Evolutionary conservation across 2,113 vertebrate species (phyloP).

Genomic region (Egretta garzetta): DNA sequence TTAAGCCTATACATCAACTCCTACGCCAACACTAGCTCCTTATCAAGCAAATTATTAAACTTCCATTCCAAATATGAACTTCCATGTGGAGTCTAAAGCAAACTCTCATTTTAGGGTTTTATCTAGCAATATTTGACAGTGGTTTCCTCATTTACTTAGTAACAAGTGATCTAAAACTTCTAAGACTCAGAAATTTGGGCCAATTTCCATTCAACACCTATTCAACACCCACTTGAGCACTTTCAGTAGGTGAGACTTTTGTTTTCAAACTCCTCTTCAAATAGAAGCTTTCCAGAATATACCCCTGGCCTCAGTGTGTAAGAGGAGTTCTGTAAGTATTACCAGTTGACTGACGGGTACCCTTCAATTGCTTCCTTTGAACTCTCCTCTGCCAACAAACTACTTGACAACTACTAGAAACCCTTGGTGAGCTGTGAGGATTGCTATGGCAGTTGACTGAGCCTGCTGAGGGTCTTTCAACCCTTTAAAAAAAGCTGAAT

Average conservation of each 20-base stretch:
- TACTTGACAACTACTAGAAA: background rate
- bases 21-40: background rate
- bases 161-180: constrained; percentile 2
- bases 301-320: background rate
- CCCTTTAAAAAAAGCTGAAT: background rate
- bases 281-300: background rate
- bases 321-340: background rate
- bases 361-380: background rate
- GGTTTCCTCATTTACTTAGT: constrained; percentile 12
- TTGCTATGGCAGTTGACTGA: background rate
- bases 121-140: background rate
- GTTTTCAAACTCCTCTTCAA: background rate
- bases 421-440: background rate
- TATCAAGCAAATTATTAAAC: background rate
- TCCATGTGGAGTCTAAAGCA: background rate
- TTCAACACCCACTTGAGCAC: background rate
- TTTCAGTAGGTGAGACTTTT: background rate
- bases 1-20: background rate
- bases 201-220: constrained; percentile 19
- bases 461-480: background rate
- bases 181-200: background rate
- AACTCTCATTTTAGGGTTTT: background rate
- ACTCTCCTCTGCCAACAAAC: background rate
- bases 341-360: background rate
- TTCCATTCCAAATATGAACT: background rate